Base-by-base conservation (phyloP, 2,797 vertebrate genomes). In the Prunella strophiata region DNA sequence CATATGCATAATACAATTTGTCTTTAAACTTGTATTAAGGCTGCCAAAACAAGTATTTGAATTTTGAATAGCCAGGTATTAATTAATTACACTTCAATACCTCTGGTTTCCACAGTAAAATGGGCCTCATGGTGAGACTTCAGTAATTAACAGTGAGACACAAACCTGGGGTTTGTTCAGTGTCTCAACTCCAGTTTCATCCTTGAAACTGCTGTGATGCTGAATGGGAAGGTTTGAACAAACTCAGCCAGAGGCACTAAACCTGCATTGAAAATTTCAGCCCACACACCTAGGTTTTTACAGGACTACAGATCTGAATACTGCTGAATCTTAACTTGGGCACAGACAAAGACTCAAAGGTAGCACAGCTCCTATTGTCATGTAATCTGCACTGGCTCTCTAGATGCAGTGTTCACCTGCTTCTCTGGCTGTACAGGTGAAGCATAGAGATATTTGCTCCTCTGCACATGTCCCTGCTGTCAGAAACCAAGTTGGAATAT, bases 401-500 rank as follows among this genome's bases (percentile, higher is more conserved):
- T 7, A 67, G 48, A 10, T 73, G 62, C 40, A 23, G 54, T 8
- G 25, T 62, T 93, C 59, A 76, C 42, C 86, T 52, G 40, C 63
- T 58, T 68, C 58, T 72, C 72, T 83, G 29, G 36, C 78, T 74
- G 55, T 61, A 38, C 57, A 71, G 76, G 73, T 85, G 88, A 96
- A 65, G 67, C 85, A 40, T 70, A 40, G 61, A 75, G 70, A 47
- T 63, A 87, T 48, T 95, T 88, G 42, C 50, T 85, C 23, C 54
- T 81, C 74, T 77, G 75, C 62, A 55, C 76, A 45, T 66, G 57
- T 91, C 85, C 77, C 85, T 77, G 92, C 96, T 75, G 75, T 91
- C 91, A 96, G 91, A 90, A 92, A 87, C 89, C 73, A 76, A 93
- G 91, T 68, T 90, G 88, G 92, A 96, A 91, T 92, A 89, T 92